Conservation (phyloP, 2,888 invertebrate species). For the Pseudococcus jackbeardsleyi region DNA sequence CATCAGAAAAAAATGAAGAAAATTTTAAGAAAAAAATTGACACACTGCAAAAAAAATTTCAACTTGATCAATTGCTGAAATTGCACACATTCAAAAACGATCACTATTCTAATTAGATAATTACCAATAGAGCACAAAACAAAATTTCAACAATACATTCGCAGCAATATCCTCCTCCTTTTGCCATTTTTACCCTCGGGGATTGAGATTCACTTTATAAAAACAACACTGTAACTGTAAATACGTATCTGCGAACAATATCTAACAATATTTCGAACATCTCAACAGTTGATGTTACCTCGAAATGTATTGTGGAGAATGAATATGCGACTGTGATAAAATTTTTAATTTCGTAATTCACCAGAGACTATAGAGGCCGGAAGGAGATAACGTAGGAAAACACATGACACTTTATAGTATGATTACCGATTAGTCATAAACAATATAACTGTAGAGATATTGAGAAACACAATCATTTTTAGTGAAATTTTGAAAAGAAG, state of each 20-base stretch:
- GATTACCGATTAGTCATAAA: not conserved
- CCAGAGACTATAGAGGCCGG: not conserved
- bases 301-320: not conserved
- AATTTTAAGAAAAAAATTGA: not conserved
- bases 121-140: not conserved
- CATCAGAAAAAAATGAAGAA: not conserved
- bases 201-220: not conserved
- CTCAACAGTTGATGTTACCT: too few species aligned
- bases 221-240: not conserved
- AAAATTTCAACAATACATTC: not conserved
- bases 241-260: not conserved
- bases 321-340: not conserved
- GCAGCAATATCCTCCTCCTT: not conserved
- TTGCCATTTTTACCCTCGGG: not conserved
- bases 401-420: not conserved
- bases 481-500: not conserved
- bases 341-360: not conserved
- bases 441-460: not conserved
- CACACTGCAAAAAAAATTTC: too few species aligned
- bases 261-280: too few species aligned
- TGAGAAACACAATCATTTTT: not conserved
- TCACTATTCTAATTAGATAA: not conserved
- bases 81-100: not conserved
- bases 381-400: conserved; percentile 1
- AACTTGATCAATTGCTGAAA: not conserved